Evolutionary conservation across 2,113 vertebrate genomes (phyloP), one percentile per base, ranked within the genome.

Genomic region (Chaetops frenatus): DNA sequence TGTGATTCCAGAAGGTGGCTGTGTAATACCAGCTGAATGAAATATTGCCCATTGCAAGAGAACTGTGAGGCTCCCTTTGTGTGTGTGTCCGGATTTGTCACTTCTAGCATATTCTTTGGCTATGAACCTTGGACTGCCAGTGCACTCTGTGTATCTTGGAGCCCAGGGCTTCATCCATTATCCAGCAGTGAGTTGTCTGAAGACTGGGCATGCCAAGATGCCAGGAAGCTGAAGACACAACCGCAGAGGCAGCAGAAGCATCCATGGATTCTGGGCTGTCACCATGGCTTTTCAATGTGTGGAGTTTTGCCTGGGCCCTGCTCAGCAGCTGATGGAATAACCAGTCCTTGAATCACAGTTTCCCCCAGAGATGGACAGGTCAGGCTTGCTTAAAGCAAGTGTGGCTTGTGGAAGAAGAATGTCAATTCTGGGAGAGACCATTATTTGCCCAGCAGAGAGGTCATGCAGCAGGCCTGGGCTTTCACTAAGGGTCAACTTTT

Each of bases 1-100:
- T 96, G 90, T 0, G 0, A 92, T 96, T 96, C 95, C 94, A 95
- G 90, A 90, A 96, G 82, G 95, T 96, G 95, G 85, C 94, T 92
- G 72, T 81, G 69, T 53, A 73, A 67, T 90, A 88, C 86, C 61
- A 73, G 82, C 67, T 83, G 79, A 90, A 90, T 74, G 93, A 93
- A 96, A 86, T 62, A 81, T 16, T 80, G 47, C 64, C 40, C 74
- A 20, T 33, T 51, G 67, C 72, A 78, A 79, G 87, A 50, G 1
- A 48, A 85, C 7, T 10, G 27, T 48, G 70, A 65, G 57, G 19
- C 62, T 94, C 53, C 74, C 19, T 83, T 86, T 51, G 60, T 86
- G 36, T 40, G 24, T 21, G 24, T 35, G 35, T 80, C 90, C 0
- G 0, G 3, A 92, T 93, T 81, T 90, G 86, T 92, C 90, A 88